Evolutionary conservation across 2,113 vertebrate species (phyloP).

Genomic region (Pygoscelis adeliae): DNA sequence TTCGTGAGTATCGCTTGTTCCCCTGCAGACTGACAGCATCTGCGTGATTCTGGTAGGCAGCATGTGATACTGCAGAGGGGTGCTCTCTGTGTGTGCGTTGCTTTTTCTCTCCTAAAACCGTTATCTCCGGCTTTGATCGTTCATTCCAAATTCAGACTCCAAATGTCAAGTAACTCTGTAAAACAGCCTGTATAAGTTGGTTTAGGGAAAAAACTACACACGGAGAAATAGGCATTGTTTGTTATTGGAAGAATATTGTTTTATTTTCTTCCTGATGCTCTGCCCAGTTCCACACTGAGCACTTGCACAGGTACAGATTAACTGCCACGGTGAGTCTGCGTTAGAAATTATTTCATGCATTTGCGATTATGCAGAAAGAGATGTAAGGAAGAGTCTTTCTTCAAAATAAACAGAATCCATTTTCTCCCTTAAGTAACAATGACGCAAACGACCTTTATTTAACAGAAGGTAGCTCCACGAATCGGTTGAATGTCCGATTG

Average conservation of each 20-base stretch:
- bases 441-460: slow-evolving; percentile 93
- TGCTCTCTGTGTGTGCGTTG: neutral
- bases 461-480: slow-evolving; percentile 85
- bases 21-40: neutral
- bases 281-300: neutral
- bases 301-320: slow-evolving; percentile 42
- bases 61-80: neutral
- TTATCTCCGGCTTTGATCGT: neutral
- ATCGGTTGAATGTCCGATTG: slow-evolving; percentile 92
- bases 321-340: neutral
- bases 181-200: neutral
- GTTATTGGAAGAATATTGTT: neutral
- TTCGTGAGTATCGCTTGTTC: neutral
- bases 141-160: neutral
- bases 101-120: neutral
- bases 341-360: neutral
- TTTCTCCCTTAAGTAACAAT: slow-evolving; percentile 63
- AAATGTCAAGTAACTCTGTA: neutral
- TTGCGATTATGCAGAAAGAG: slow-evolving; percentile 25
- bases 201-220: neutral
- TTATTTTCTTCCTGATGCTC: neutral
- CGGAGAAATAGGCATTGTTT: neutral
- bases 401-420: slow-evolving; percentile 54
- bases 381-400: slow-evolving; percentile 17
- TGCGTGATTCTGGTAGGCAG: neutral